A percentile compares a stretch with the other conserved stretches of the same genome.
Evolutionary conservation across 1,140 invertebrate genomes (phyloP).

Genomic region (Caerostris darwini): DNA sequence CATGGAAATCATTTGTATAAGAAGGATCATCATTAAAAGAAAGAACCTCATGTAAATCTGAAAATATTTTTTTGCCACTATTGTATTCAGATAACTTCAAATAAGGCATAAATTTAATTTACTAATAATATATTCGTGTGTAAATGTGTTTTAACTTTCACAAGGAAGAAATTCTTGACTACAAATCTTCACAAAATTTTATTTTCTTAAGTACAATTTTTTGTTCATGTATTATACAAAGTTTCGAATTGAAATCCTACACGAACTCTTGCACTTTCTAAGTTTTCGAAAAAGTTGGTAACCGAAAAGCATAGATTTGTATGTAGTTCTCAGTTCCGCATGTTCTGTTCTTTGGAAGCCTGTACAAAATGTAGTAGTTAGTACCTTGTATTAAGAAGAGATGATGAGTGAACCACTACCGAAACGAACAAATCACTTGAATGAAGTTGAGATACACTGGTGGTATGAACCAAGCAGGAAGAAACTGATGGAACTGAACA

Average conservation of each 20-base stretch:
- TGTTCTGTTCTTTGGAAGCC: conserved; percentile 18
- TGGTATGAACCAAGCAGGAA: not conserved
- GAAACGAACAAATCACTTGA: not conserved
- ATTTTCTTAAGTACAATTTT: conserved; percentile 44
- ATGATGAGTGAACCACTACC: conserved; percentile 7
- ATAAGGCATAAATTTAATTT: too few species aligned
- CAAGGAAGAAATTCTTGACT: not conserved
- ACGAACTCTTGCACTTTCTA: conserved; percentile 8
- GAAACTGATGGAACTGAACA: conserved; percentile 14
- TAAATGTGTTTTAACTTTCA: not conserved
- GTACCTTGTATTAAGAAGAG: conserved; percentile 24
- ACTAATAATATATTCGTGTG: too few species aligned
- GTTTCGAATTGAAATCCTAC: conserved; percentile 41
- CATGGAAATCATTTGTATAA: too few species aligned
- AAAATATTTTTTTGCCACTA: too few species aligned
- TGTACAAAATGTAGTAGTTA: conserved; percentile 29
- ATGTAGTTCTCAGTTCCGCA: not conserved
- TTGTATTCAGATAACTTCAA: too few species aligned
- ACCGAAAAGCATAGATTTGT: not conserved
- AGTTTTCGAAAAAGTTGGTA: conserved; percentile 7
- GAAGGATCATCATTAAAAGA: too few species aligned
- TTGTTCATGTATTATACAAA: conserved; percentile 38
- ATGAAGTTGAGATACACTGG: not conserved
- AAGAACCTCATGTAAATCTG: too few species aligned
- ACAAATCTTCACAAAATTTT: conserved; percentile 48